Evolutionary conservation across 2,888 invertebrate species (phyloP).

Genomic region (Drepanosiphum platanoidis): DNA sequence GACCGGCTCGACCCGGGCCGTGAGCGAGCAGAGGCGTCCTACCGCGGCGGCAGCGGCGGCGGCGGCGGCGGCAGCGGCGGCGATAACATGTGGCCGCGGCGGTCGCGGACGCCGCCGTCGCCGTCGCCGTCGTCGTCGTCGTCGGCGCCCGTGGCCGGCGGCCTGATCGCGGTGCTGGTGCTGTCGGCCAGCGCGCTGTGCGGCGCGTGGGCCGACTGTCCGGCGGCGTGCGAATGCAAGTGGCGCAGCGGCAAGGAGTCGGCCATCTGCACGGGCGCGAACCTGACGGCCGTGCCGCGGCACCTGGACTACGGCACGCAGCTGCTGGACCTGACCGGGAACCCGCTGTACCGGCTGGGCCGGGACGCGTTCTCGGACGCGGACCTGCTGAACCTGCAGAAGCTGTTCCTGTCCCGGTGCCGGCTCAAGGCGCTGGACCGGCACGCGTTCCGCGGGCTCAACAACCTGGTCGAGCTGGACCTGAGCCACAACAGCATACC

Average conservation of each 20-base stretch:
- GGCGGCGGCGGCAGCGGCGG: slow-evolving; percentile 67
- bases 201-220: slow-evolving; percentile 69
- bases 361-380: slow-evolving; percentile 80
- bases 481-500: slow-evolving; percentile 78
- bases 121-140: slow-evolving; percentile 75
- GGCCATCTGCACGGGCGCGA: slow-evolving; percentile 81
- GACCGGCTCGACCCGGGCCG: slow-evolving; percentile 74
- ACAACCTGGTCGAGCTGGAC: slow-evolving; percentile 84
- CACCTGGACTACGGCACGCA: slow-evolving; percentile 83
- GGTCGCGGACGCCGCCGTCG: slow-evolving; percentile 73
- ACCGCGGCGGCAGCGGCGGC: slow-evolving; percentile 66
- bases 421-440: slow-evolving; percentile 76
- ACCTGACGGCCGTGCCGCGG: slow-evolving; percentile 78
- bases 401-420: slow-evolving; percentile 79
- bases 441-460: slow-evolving; percentile 80
- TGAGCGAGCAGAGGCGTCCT: slow-evolving; percentile 76
- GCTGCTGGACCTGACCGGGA: slow-evolving; percentile 81
- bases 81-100: slow-evolving; percentile 70
- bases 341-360: slow-evolving; percentile 75
- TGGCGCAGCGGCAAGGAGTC: slow-evolving; percentile 90
- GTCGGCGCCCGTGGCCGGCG: slow-evolving; percentile 73
- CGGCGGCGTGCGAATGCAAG: slow-evolving; percentile 84
- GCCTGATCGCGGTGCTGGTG: slow-evolving; percentile 65
- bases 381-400: slow-evolving; percentile 82
- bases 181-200: slow-evolving; percentile 67